Conservation (phyloP, 2,797 vertebrate genomes). For the Chloroceryle inda region DNA sequence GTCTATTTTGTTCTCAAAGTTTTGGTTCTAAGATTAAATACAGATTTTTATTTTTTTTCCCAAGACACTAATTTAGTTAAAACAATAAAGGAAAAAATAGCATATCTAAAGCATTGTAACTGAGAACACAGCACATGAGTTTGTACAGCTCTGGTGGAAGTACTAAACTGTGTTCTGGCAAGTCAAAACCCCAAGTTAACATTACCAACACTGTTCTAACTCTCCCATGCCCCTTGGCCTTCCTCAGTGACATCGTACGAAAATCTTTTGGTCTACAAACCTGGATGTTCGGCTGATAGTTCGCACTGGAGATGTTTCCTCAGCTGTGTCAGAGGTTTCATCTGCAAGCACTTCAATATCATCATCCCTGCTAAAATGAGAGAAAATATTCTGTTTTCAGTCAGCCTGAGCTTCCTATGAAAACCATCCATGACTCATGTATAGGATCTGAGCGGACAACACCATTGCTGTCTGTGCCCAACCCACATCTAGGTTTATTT, state of each 20-base stretch:
- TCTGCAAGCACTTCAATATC: conserved; percentile 95
- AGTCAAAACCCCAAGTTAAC: background rate
- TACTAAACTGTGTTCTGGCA: background rate
- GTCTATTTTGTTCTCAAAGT: background rate
- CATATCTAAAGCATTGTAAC: background rate
- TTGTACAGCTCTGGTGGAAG: background rate
- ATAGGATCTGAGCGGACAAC: background rate
- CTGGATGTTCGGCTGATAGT: conserved; percentile 82
- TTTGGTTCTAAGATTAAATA: background rate
- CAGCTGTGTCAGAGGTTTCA: conserved; percentile 86
- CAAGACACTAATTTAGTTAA: background rate
- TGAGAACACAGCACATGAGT: background rate
- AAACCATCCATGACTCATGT: no score
- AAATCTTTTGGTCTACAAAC: conserved; percentile 70
- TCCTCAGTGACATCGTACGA: background rate
- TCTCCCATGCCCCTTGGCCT: background rate
- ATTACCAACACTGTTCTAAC: background rate
- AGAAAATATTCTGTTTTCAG: conserved; percentile 11
- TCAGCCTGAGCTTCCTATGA: background rate
- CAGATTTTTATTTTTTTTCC: background rate
- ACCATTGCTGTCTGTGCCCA: fast-evolving
- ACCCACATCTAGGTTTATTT: no score
- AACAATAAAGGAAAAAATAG: background rate
- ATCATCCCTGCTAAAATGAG: conserved; percentile 88
- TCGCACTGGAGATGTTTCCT: conserved; percentile 87